Evolutionary conservation across 2,113 vertebrate species (phyloP), one percentile per base, ranked within the genome.

Genomic region (Osmerus mordax): DNA sequence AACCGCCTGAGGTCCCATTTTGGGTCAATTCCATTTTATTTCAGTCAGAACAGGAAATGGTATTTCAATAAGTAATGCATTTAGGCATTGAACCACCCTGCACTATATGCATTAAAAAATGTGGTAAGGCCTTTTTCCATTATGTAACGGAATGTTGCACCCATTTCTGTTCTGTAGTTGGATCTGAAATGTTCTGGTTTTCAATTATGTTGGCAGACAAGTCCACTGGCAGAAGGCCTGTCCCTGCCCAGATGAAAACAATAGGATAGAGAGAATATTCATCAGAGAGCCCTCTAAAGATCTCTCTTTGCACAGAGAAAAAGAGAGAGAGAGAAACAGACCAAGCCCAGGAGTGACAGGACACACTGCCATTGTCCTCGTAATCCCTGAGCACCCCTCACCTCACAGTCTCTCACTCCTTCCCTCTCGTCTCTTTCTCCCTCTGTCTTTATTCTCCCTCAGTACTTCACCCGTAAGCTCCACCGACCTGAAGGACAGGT

Each of bases 401-500:
- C 32, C 63, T 21, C 36, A 52, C 3, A 62, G 76, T 28, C 70
- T 47, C 32, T 86, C 74, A 66, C 52, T 36, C 59, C 77, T 65
- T 55, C 52, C 71, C 71, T 23, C 70, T 77, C 69, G 75, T 25
- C 63, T 21, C 36, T 55, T 1, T 15, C 74, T 28, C 41, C 41
- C 41, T 47, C 41, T 47, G 41, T 5, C 41, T 47, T 47, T 47
- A 47, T 47, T 11, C 41, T 47, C 41, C 41, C 9, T 11, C 41
- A 47, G 41, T 47, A 47, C 41, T 11, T 12, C 41, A 9, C 41
- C 41, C 69, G 75, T 77, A 73, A 84, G 73, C 76, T 71, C 70
- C 62, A 51, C 60, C 15, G 53, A 85, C 87, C 78, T 83, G 89
- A 86, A 77, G 65, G 71, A 75, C 87, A 74, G 75, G 87, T 89